Evolutionary conservation across 2,888 invertebrate species (phyloP).

Genomic region (Lumbricus terrestris): DNA sequence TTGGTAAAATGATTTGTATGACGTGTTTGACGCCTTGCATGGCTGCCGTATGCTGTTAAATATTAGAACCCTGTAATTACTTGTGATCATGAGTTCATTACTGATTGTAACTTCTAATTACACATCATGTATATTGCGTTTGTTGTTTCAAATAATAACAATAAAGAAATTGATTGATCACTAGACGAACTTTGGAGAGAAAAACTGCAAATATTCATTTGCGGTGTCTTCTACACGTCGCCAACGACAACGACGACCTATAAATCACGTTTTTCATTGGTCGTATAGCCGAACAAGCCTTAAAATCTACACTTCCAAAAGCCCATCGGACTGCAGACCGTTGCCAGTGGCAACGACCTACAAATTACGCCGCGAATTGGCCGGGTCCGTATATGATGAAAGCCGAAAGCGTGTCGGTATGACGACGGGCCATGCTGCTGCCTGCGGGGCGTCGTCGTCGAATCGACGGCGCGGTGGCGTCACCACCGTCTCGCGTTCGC

Average conservation of each 20-base stretch:
- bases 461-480: neutral
- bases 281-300: neutral
- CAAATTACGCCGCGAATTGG: neutral
- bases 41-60: too few species aligned
- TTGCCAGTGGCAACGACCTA: neutral
- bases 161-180: too few species aligned
- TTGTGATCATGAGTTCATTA: too few species aligned
- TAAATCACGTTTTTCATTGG: neutral
- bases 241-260: neutral
- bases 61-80: too few species aligned
- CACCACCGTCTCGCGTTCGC: neutral
- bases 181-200: too few species aligned
- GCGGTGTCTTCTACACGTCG: neutral
- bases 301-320: neutral
- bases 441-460: neutral
- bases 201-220: neutral
- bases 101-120: too few species aligned
- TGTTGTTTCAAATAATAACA: too few species aligned
- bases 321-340: too few species aligned
- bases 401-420: slow-evolving; percentile 10
- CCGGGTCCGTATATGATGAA: slow-evolving; percentile 3
- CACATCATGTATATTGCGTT: too few species aligned
- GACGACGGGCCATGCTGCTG: neutral
- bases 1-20: too few species aligned
- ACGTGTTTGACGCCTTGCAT: too few species aligned